Percentiles rank a stretch among this genome's conserved stretches.
phyloP scores from a whole-genome alignment of 2,888 invertebrate species.

The Girardia tigrina region DNA sequence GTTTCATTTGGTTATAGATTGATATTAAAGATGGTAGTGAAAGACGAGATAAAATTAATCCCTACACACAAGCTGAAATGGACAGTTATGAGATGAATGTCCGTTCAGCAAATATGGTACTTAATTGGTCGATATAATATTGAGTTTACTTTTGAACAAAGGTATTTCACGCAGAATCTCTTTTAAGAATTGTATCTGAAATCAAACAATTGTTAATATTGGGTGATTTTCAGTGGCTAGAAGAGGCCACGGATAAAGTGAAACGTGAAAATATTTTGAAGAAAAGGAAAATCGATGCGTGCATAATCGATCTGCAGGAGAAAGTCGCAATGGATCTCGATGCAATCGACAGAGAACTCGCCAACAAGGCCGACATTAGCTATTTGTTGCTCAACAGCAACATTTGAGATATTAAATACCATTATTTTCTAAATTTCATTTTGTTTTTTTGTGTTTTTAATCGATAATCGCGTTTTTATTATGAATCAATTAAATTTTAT shows the following conservation, averaged over 20 bases:
- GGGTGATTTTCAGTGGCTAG: neutral
- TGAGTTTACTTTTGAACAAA: no score
- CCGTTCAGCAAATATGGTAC: conserved; percentile 2
- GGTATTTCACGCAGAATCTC: neutral
- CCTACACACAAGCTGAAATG: conserved; percentile 7
- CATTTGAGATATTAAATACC: no score
- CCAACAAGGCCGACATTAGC: neutral
- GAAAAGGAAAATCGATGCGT: neutral
- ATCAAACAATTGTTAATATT: conserved; percentile 13
- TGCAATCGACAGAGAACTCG: neutral
- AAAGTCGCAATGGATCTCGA: conserved; percentile 4
- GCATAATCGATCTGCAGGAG: neutral
- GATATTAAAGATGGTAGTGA: conserved; percentile 5
- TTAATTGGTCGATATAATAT: neutral
- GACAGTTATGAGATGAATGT: conserved; percentile 9
- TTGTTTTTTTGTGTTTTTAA: no score
- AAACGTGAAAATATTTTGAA: neutral
- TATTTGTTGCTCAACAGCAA: no score
- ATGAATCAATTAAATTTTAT: no score
- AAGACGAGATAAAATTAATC: conserved; percentile 2
- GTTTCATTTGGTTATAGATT: no score
- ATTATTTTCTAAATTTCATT: no score
- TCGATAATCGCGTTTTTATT: no score
- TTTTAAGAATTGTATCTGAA: conserved; percentile 3
- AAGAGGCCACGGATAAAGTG: neutral